Percentiles rank a stretch among this genome's conserved stretches.
These are phyloP conservation scores for Chaitophorus viminalis DNA, from an alignment of 2,888 invertebrate genomes.

Conservation along the genomic window DNA sequence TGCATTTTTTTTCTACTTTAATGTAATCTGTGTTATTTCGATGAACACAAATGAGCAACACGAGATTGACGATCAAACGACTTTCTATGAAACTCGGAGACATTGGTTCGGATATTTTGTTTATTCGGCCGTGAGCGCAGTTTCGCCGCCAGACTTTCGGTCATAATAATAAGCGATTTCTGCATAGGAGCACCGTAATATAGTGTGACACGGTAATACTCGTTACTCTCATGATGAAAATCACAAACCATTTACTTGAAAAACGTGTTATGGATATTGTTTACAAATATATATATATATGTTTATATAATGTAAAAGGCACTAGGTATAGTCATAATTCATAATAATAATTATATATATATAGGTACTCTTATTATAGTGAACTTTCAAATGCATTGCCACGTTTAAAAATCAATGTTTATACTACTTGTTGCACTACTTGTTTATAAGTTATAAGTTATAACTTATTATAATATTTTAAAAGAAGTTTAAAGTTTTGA, in stretches of 20 bases:
- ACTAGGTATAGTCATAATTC: neutral
- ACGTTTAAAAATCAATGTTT: neutral
- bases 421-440: too few species aligned
- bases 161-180: conserved; percentile 38
- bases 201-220: neutral
- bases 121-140: conserved; percentile 51
- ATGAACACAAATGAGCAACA: conserved; percentile 20
- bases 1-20: neutral
- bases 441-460: too few species aligned
- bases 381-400: neutral
- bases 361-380: neutral
- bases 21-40: conserved; percentile 2
- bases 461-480: too few species aligned
- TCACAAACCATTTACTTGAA: conserved; percentile 5
- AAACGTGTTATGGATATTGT: conserved; percentile 46
- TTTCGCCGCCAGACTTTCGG: conserved; percentile 51
- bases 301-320: neutral
- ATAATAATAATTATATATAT: conserved; percentile 1
- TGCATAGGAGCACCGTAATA: conserved; percentile 21
- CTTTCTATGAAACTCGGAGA: conserved; percentile 48
- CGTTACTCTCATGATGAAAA: neutral
- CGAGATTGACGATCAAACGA: conserved; percentile 37
- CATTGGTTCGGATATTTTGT: conserved; percentile 13
- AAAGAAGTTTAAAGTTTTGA: too few species aligned
- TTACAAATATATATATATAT: conserved; percentile 1